Conservation (phyloP, 2,888 invertebrate species). For the Unio delphinus region DNA sequence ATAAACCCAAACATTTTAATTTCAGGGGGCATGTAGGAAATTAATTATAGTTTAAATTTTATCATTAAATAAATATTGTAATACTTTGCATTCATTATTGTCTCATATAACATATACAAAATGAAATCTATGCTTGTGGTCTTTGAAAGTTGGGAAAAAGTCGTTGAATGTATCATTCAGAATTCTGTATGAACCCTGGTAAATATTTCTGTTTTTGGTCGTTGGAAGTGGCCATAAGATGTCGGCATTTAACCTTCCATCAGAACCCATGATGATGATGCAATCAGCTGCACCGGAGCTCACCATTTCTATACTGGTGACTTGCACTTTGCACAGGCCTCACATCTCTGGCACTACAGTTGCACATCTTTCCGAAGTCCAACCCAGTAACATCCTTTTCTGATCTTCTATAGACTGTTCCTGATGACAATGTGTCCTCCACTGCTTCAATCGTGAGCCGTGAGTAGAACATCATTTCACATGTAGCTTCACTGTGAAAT, state of each 20-base stretch:
- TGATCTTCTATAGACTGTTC: constrained; percentile 7
- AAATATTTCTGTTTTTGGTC: constrained; percentile 18
- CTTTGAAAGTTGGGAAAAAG: no score
- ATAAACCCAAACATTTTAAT: no score
- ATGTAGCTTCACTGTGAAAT: neutral
- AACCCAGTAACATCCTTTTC: constrained; percentile 12
- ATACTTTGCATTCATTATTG: no score
- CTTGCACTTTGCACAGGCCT: neutral
- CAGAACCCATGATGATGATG: neutral
- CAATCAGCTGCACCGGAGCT: no score
- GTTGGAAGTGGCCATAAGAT: constrained; percentile 16
- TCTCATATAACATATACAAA: no score
- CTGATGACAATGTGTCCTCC: constrained; percentile 10
- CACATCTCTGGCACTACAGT: constrained; percentile 4
- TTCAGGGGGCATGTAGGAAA: no score
- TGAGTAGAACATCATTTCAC: constrained; percentile 1
- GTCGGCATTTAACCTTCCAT: constrained; percentile 18
- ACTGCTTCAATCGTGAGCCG: constrained; percentile 9
- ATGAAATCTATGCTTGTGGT: no score
- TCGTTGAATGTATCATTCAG: no score
- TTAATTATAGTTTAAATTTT: no score
- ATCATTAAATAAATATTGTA: no score
- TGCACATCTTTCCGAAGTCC: constrained; percentile 10
- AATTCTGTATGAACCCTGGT: no score
- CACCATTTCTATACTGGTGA: no score